Base-by-base conservation (phyloP, 2,888 invertebrate genomes). In the Diabrotica balteata region DNA sequence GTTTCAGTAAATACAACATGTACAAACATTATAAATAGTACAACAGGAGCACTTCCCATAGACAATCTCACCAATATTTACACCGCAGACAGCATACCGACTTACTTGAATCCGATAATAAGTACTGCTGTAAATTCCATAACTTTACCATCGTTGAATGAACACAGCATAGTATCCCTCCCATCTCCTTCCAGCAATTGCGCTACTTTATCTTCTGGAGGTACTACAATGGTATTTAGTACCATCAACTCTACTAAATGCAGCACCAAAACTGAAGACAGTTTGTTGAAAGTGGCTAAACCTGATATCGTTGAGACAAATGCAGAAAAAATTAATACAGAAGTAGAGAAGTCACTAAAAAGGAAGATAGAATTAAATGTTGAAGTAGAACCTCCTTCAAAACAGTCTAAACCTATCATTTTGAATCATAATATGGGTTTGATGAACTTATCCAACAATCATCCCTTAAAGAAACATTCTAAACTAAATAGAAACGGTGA, bases 371-470 rank as follows among this genome's bases (percentile, higher is more conserved):
- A 75, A 7, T 66, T 63, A 8, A 63, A 22, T 8, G 53, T 47
- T 10, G 75, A 76, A 8, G 44, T 68, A 10, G 75, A 73, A 7
- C 78, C 78, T 47, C 77, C 76, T 7, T 51, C 72, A 4, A 82
- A 82, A 70, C 77, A 78, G 51, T 76, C 79, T 7, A 82, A 83
- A 75, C 81, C 75, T 8, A 79, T 78, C 0, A 78, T 78, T 59
- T 72, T 82, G 44, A 82, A 82, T 59, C 81, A 82, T 66, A 78
- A 81, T 7, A 69, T 81, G 47, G 79, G 80, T 22, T 72, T 83
- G 22, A 79, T 82, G 66, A 82, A 82, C 71, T 73, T 83, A n/a
- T 82, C 83, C 0, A 81, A 82, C 65, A 83, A 83, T 66, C 82
- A 83, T 58, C 82, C 83, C 8, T 70, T 81, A 62, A 80, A 80